phyloP scores from a whole-genome alignment of 2,888 invertebrate species.

The Xanthorhoe spadicearia region DNA sequence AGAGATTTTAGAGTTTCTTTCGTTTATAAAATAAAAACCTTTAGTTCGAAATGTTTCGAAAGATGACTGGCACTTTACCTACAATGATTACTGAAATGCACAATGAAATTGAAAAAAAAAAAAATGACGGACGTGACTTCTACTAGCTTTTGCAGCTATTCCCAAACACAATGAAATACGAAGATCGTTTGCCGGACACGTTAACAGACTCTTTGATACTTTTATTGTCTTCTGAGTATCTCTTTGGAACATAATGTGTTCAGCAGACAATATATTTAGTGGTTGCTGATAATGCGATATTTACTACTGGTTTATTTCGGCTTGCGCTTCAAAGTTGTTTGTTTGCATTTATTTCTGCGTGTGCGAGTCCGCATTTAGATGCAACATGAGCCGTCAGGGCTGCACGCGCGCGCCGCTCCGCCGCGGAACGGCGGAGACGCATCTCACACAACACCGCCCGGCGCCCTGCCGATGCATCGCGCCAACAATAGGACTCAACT shows the following conservation, averaged over 20 bases:
- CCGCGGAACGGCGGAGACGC: slow-evolving; percentile 38
- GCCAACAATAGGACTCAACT: slow-evolving; percentile 63
- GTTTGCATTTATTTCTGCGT: slow-evolving; percentile 75
- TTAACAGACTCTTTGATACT: slow-evolving; percentile 33
- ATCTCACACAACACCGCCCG: slow-evolving; percentile 40
- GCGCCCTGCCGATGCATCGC: slow-evolving; percentile 57
- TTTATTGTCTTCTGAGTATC: slow-evolving; percentile 29
- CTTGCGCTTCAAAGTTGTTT: slow-evolving; percentile 59
- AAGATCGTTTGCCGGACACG: slow-evolving; percentile 23
- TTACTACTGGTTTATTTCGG: slow-evolving; percentile 56
- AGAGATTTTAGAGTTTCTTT: too few relatives aligned
- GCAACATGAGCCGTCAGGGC: slow-evolving; percentile 70
- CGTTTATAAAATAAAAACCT: too few relatives aligned
- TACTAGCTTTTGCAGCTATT: slow-evolving; percentile 29
- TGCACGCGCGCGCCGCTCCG: slow-evolving; percentile 43
- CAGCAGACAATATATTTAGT: slow-evolving; percentile 27
- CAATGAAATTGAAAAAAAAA: too few relatives aligned
- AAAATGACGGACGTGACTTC: slow-evolving; percentile 21
- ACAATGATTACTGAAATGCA: too few relatives aligned
- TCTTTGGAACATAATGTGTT: slow-evolving; percentile 16
- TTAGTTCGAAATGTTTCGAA: not conserved
- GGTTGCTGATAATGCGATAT: slow-evolving; percentile 45
- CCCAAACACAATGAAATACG: slow-evolving; percentile 21
- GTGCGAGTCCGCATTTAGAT: slow-evolving; percentile 74
- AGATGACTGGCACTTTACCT: too few relatives aligned